Percentiles rank a stretch among this genome's conserved stretches.
These are phyloP conservation scores for Upupa epops DNA, from an alignment of 2,113 vertebrate genomes.

Conservation along the genomic window DNA sequence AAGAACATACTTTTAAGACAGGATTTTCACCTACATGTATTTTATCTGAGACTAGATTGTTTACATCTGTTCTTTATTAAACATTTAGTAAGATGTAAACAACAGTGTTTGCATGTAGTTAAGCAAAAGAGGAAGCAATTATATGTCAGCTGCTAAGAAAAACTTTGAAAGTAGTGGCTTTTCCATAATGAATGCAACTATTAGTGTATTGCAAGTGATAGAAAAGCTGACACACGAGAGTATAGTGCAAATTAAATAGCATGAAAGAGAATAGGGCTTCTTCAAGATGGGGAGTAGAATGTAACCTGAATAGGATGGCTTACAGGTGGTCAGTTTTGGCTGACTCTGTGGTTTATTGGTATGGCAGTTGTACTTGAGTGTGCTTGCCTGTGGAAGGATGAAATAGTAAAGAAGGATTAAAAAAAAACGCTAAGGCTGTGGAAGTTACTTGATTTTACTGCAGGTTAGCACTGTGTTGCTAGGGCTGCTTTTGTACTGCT, in stretches of 20 bases:
- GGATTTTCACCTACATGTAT: not conserved
- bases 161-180: not conserved
- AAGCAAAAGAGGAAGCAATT: not conserved
- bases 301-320: not conserved
- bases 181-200: not conserved
- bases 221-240: not conserved
- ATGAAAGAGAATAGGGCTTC: not conserved
- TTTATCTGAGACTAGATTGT: not conserved
- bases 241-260: not conserved
- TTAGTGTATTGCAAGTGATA: not conserved
- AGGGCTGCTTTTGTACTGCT: not conserved
- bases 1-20: not conserved
- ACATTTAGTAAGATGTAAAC: not conserved
- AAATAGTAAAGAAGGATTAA: not conserved
- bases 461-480: not conserved
- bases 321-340: not conserved
- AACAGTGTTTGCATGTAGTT: not conserved
- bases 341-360: not conserved
- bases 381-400: not conserved
- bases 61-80: not conserved
- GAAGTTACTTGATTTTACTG: not conserved
- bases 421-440: not conserved
- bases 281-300: not conserved
- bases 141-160: not conserved
- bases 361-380: not conserved